Evolutionary conservation across 2,888 invertebrate species (phyloP).

Genomic region (Lasioglossum vierecki): DNA sequence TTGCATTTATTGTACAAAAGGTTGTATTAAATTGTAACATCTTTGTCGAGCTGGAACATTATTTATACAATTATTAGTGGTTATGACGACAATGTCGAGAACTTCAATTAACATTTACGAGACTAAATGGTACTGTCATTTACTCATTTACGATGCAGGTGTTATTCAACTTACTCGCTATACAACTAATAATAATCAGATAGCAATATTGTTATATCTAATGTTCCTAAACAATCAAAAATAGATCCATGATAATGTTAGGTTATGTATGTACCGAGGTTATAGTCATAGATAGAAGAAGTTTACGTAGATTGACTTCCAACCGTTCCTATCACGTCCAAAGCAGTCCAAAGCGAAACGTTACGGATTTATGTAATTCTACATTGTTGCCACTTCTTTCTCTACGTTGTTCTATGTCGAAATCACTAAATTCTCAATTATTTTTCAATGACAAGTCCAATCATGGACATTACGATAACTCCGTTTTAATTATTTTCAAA

Average conservation of each 20-base stretch:
- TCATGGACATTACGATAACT: background rate
- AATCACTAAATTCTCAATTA: background rate
- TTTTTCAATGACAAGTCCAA: background rate
- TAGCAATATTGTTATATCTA: conserved; percentile 9
- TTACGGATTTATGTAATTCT: background rate
- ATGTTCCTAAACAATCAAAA: background rate
- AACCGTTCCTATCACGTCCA: background rate
- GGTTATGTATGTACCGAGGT: conserved; percentile 31
- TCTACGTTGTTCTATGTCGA: background rate
- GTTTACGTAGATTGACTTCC: background rate
- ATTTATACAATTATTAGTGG: conserved; percentile 57
- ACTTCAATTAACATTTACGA: background rate
- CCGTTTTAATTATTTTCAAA: background rate
- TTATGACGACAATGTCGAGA: background rate
- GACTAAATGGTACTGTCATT: background rate
- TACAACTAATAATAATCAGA: background rate
- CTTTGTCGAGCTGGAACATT: conserved; percentile 58
- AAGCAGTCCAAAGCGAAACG: too few species aligned
- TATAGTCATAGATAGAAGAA: conserved; percentile 16
- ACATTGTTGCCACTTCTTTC: background rate
- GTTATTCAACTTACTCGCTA: background rate
- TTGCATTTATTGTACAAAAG: conserved; percentile 58
- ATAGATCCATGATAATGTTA: conserved; percentile 36
- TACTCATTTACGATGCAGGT: background rate
- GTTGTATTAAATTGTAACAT: conserved; percentile 73